Evolutionary conservation across 1,140 invertebrate species (phyloP).

Genomic region (Sesamia nonagrioides): DNA sequence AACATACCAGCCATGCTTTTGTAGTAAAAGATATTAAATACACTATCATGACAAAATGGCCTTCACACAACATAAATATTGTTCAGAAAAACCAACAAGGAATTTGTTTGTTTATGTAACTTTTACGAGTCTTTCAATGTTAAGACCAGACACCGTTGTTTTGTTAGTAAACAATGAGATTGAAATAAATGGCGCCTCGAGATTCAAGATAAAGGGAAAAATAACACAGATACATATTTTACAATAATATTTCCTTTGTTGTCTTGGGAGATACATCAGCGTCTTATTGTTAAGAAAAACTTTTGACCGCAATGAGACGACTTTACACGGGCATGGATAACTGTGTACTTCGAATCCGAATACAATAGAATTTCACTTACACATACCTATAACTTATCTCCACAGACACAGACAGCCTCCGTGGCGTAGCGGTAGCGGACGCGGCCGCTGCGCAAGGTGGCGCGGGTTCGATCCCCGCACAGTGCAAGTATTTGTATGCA

Average conservation of each 20-base stretch:
- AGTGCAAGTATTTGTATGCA: no score
- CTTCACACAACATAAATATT: conserved; percentile 26
- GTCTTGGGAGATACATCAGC: conserved; percentile 11
- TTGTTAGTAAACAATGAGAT: conserved; percentile 21
- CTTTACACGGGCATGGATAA: no score
- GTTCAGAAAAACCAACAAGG: conserved; percentile 26
- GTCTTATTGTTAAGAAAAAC: background rate
- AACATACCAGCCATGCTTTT: no score
- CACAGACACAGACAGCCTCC: no score
- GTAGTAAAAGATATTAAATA: background rate
- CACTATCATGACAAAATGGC: background rate
- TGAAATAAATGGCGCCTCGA: conserved; percentile 20
- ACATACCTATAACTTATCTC: no score
- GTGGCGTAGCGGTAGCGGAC: no score
- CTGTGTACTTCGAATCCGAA: no score
- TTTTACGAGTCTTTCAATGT: conserved; percentile 39
- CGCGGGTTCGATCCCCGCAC: no score
- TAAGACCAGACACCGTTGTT: conserved; percentile 9
- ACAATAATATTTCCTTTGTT: conserved; percentile 21
- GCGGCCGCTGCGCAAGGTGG: no score
- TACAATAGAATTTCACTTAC: no score
- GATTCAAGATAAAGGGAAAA: conserved; percentile 28
- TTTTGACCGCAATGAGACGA: background rate
- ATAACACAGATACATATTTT: conserved; percentile 13
- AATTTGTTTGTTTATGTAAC: conserved; percentile 21